These are phyloP conservation scores for Sylvia atricapilla DNA, from an alignment of 2,113 vertebrate species.

Conservation along the genomic window DNA sequence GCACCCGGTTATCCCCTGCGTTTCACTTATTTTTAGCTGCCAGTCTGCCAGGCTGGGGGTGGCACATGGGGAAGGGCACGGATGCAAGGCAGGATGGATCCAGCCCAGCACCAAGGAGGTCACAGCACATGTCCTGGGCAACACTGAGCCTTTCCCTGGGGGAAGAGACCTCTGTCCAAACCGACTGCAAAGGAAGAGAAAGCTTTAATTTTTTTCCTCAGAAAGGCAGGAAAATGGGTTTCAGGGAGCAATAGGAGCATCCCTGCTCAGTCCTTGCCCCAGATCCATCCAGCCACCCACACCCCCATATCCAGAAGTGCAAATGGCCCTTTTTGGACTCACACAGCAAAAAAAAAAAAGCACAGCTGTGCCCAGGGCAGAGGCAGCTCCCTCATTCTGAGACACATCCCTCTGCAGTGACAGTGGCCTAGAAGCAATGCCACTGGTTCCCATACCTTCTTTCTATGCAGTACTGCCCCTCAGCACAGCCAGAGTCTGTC, in stretches of 20 bases:
- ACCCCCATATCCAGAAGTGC: background rate
- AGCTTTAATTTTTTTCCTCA: background rate
- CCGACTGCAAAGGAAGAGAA: background rate
- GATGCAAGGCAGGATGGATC: rapidly evolving
- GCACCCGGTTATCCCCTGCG: background rate
- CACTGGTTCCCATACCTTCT: background rate
- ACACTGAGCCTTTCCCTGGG: rapidly evolving
- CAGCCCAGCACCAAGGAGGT: background rate
- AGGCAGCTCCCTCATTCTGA: background rate
- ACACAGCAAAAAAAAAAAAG: background rate
- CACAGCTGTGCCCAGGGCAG: background rate
- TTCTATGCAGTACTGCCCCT: rapidly evolving
- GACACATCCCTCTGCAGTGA: background rate
- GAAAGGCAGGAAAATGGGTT: background rate
- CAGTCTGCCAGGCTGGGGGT: background rate
- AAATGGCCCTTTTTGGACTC: background rate
- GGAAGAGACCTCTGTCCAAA: background rate
- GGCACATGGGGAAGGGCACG: background rate
- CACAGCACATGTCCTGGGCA: rapidly evolving
- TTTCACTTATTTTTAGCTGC: background rate
- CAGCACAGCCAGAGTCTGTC: background rate
- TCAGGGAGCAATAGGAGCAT: background rate
- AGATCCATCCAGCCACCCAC: background rate
- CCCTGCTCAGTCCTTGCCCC: background rate
- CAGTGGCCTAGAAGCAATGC: background rate